Evolutionary conservation across 2,113 vertebrate genomes (phyloP), one percentile per base, ranked within the genome.

Genomic region (Galeopterus variegatus): DNA sequence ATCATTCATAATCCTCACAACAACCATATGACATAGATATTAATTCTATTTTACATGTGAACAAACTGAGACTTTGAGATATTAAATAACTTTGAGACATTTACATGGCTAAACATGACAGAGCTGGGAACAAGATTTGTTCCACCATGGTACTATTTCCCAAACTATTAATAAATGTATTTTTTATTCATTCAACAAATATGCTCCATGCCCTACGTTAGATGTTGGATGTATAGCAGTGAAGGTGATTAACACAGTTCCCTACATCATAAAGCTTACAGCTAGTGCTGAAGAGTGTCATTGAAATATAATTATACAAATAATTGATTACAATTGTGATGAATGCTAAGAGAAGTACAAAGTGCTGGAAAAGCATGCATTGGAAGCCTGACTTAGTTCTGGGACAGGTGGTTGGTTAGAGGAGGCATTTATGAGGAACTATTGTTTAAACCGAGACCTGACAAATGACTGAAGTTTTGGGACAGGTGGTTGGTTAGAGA

Each of bases 111-210:
- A 72, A 52, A 88, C 50, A 72, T 58, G 48, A 62, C 13, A 26
- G 36, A 92, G 15, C 45, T 36, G 11, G 54, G 33, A 84, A 56
- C 36, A 50, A 89, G 14, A 58, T 58, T 92, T 12, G 17, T 83
- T 56, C 45, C 33, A n/a, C n/a, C n/a, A n/a, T 23, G 62, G 45
- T 31, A 83, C 26, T 90, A 80, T 85, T 94, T 88, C 28, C n/a
- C 54, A 88, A 94, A 79, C 0, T 50, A 17, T 64, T 92, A 45
- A 54, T 92, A 67, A 31, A 72, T 73, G n/a, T n/a, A n/a, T 87
- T 58, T 81, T 87, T 56, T 50, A 75, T 82, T 64, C 52, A 88
- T 83, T 92, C n/a, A 83, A 48, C 45, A 83, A 94, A 92, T 72
- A 88, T 21, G 31, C 4, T 18, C 36, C 70, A 65, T 52, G 33